Percentiles rank a stretch among this genome's conserved stretches.
Conservation (phyloP, 2,888 invertebrate species). For the Melanchra persicariae region DNA sequence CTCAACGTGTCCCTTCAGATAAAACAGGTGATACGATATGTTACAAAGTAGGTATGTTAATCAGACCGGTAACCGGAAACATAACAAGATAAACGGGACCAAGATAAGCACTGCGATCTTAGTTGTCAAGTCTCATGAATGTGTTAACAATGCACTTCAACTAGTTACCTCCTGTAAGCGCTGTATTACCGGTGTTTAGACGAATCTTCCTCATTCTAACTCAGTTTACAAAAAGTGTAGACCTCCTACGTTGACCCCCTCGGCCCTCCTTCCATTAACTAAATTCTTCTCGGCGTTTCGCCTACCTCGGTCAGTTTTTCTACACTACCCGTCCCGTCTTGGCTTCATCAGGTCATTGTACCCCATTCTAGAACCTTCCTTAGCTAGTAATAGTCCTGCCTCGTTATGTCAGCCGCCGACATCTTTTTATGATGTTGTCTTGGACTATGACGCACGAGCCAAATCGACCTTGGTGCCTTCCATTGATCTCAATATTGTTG, state of each 20-base stretch:
- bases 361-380: conserved; percentile 38
- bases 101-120: not conserved
- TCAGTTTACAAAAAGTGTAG: not conserved
- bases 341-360: conserved; percentile 38
- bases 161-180: not conserved
- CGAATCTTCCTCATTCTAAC: not conserved
- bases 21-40: not conserved
- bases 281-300: conserved; percentile 22
- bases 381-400: conserved; percentile 13
- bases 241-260: not conserved
- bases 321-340: conserved; percentile 2
- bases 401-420: conserved; percentile 1
- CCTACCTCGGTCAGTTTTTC: conserved; percentile 17
- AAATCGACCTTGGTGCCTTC: conserved; percentile 17
- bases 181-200: conserved; percentile 8
- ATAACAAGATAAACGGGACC: not conserved
- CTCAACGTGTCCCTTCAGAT: not conserved
- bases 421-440: conserved; percentile 19
- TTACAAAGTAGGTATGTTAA: not conserved
- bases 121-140: conserved; percentile 7
- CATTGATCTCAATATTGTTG: conserved; percentile 26
- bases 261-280: not conserved
- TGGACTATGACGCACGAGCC: conserved; percentile 19
- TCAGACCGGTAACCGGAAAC: not conserved
- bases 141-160: conserved; percentile 8